These are phyloP conservation scores for Drosophila paranaensis DNA, from an alignment of 2,888 invertebrate genomes.

Conservation along the genomic window DNA sequence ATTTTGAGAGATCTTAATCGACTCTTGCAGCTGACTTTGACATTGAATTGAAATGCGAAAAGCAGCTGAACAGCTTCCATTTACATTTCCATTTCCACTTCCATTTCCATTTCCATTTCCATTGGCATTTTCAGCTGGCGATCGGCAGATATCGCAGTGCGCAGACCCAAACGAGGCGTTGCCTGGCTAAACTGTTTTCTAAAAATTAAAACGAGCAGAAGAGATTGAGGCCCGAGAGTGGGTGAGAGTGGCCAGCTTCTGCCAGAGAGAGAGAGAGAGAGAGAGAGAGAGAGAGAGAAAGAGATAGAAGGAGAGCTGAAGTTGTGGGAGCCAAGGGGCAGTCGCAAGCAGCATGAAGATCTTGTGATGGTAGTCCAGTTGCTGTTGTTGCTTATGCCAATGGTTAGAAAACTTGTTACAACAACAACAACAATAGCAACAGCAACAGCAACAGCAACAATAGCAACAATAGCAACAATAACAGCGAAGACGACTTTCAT, in stretches of 20 bases:
- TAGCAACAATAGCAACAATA: conserved; percentile 8
- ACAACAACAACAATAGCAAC: conserved; percentile 10
- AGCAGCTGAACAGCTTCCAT: conserved; percentile 13
- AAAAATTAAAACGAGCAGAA: conserved; percentile 36
- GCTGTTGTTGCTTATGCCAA: conserved; percentile 16
- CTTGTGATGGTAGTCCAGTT: conserved; percentile 28
- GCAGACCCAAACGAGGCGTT: conserved; percentile 32
- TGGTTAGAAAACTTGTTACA: conserved; percentile 61
- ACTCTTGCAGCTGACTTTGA: not conserved
- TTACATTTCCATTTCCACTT: conserved; percentile 21
- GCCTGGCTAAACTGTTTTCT: conserved; percentile 38
- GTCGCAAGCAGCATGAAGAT: conserved; percentile 19
- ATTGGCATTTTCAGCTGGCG: conserved; percentile 8
- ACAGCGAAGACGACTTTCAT: conserved; percentile 62
- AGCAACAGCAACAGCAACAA: conserved; percentile 3
- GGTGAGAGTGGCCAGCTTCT: not conserved
- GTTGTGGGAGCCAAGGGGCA: conserved; percentile 1
- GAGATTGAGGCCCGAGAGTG: not conserved
- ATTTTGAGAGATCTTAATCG: not conserved
- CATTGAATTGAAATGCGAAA: conserved; percentile 8
- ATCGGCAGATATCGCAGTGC: conserved; percentile 15
- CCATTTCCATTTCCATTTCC: conserved; percentile 25
- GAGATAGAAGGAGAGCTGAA: not conserved
- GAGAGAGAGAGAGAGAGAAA: not conserved
- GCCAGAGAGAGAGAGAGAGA: not conserved